Evolutionary conservation across 2,797 vertebrate genomes (phyloP), one percentile per base, ranked within the genome.

Genomic region (Gallinago stenura): DNA sequence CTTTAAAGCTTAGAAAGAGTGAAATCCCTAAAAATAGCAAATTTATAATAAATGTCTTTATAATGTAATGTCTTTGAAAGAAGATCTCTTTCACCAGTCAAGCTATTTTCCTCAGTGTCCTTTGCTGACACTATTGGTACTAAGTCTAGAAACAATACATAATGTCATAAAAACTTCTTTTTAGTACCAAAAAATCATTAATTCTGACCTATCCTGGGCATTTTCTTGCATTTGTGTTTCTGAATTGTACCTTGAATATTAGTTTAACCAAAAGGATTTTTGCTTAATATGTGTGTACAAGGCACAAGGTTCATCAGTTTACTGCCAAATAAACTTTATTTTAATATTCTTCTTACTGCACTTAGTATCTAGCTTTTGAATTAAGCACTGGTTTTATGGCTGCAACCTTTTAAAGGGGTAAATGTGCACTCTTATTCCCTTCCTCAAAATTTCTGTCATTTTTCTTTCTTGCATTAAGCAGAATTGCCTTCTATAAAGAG

Each of bases 321-420:
- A 86, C 62, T 93, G 86, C 72, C 87, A 96, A 96, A 97, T 95
- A 94, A 81, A 7, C 12, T 90, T 81, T 78, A 90, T 89, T 95
- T 92, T 94, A 94, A 90, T 89, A 90, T 69, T 60, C 79, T 65
- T 35, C 56, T 93, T 85, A 71, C 54, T 65, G 31, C 35, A 82
- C n/a, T 88, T 96, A 87, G 46, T 75, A 76, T 60, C 66, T 86
- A 80, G 48, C 33, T 86, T 94, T 86, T 78, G 69, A 95, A 95
- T 92, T 93, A 94, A 95, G 48, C 15, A 88, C 37, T 56, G 31
- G 6, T 45, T 95, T 94, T 92, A 89, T 22, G 65, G 24, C 66
- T 94, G 62, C 62, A 94, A 30, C 46, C 50, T 93, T 93, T 94
- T 83, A 95, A 91, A 91, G 20, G 54, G 65, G 54, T 86, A 95